Evolutionary conservation across 2,797 vertebrate genomes (phyloP), one percentile per base, ranked within the genome.

Genomic region (Platalea minor): DNA sequence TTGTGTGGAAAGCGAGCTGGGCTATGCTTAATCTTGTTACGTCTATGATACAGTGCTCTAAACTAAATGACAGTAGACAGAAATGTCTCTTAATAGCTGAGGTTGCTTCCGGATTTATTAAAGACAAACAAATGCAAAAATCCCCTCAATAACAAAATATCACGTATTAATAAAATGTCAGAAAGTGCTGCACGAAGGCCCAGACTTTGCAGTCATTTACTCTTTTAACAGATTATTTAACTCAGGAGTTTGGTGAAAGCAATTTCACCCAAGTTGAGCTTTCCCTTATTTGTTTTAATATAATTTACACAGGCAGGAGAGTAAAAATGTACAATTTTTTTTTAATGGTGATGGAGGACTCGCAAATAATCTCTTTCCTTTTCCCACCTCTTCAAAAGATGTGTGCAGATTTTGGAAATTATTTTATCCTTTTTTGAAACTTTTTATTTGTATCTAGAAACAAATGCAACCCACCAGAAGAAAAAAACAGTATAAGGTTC

Each of bases 41-140:
- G 29, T 11, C 45, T 23, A 0, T 10, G 48, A 67, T 39, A 85
- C 39, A 33, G n/a, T 14, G 85, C 45, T 51, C 78, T 46, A 29
- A 87, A 85, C 67, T 39, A 77, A 89, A 65, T 45, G 54, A 48
- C 35, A 81, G 69, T 1, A 79, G 57, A 46, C 46, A 91, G 64
- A 91, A 88, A 85, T 26, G 37, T 48, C 60, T 75, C 63, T 85
- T 63, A 73, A 65, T 79, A 86, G 10, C 41, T 78, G 37, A 64
- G 57, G 35, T 50, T 78, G 74, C 78, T 79, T 92, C 68, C 0
- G 0, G 74, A 74, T 83, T 79, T 80, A 88, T 60, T 91, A 43
- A 91, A 90, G 46, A 59, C 33, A 79, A 96, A 91, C 35, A 85
- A 73, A 70, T 31, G 68, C 56, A 91, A 87, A 93, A 92, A 46